phyloP scores from a whole-genome alignment of 2,888 invertebrate species.

The Phragmatobia fuliginosa region DNA sequence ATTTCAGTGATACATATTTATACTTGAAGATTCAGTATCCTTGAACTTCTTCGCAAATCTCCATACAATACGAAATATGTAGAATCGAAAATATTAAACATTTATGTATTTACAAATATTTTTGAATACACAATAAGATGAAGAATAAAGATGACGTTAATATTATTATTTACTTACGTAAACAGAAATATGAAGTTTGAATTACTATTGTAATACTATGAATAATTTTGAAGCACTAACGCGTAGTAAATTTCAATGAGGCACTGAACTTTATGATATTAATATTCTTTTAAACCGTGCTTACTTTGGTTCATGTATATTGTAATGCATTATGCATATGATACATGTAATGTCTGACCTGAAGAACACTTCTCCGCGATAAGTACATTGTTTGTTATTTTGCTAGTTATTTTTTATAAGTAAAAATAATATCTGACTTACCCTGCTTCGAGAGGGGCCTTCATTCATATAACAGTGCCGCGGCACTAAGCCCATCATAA shows the following conservation, averaged over 20 bases:
- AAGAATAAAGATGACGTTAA: neutral
- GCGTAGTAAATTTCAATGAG: too few species aligned
- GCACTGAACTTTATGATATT: too few species aligned
- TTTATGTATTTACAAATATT: too few species aligned
- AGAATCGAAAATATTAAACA: too few species aligned
- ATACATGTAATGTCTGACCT: too few species aligned
- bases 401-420: too few species aligned
- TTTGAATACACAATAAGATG: too few species aligned
- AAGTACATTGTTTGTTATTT: too few species aligned
- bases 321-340: neutral
- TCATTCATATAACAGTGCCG: conserved; percentile 67
- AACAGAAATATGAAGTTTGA: neutral
- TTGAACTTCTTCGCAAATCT: neutral
- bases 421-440: conserved; percentile 39
- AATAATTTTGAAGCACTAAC: too few species aligned
- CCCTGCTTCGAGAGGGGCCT: conserved; percentile 48
- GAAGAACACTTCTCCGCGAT: too few species aligned
- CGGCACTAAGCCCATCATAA: conserved; percentile 64
- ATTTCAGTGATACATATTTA: neutral
- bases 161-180: neutral
- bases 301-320: neutral
- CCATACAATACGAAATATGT: neutral
- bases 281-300: too few species aligned
- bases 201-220: too few species aligned
- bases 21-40: neutral